Base-by-base conservation (phyloP, 1,140 invertebrate genomes). In the Lepidurus arcticus region DNA sequence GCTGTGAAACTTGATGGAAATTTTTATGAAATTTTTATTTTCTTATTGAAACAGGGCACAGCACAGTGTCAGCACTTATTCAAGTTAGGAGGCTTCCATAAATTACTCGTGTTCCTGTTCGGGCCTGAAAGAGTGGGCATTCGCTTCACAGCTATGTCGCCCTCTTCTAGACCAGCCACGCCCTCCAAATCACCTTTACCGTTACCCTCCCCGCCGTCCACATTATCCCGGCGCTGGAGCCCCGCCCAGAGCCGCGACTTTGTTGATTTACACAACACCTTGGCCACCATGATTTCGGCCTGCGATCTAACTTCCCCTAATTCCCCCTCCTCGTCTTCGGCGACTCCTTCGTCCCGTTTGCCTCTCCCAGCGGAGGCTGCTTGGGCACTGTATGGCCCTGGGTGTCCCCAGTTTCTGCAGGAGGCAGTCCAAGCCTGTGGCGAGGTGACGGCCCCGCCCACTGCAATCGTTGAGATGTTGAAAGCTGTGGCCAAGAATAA, bases 1-100 rank as follows among this genome's bases (percentile, higher is more conserved):
- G 4, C 34, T 34, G 34, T n/a, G 34, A 78, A 74, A 16, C 5
- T 11, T 10, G 5, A 16, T 78, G 0, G 9, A 13, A 44, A 7
- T 7, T 44, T 78, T 13, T 75, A 6, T 42, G 7, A 4, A 34
- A 34, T 80, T 47, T 47, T 13, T 76, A 79, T 79, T 81, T 77
- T 81, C 83, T 82, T 44, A 4, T 34, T 34, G 34, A 34, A 34
- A 34, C 34, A 87, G 86, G 86, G 87, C 73, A 83, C 82, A 21
- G 84, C 83, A 74, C 84, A 87, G 16, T 86, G 85, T 81, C 81
- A 81, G n/a, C 85, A 87, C 80, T 83, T 88, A 79, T 84, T 87
- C 78, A 80, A 82, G n/a, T 80, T 84, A 77, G 83, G 85, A 79
- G 85, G 84, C 11, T 87, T 88, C 80, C 83, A 84, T 76, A 81